Conservation (phyloP, 2,797 vertebrate genomes). For the Toxotes lorentzi region DNA sequence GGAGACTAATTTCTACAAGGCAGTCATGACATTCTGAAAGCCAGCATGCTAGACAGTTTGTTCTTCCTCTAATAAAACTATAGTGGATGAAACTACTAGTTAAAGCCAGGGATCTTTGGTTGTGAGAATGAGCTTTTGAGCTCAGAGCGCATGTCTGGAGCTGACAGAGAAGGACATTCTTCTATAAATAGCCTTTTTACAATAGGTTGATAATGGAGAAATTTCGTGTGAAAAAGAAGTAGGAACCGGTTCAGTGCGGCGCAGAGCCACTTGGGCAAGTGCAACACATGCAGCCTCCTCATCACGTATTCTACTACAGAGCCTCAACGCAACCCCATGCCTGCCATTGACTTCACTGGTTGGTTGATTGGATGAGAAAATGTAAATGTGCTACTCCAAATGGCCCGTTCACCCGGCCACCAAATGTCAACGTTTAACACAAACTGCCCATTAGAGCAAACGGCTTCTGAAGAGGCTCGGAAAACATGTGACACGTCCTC, state of each 20-base stretch:
- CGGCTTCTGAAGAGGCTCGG: not conserved
- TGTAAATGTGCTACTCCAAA: slow-evolving; percentile 51
- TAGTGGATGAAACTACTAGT: slow-evolving; percentile 4
- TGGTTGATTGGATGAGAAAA: slow-evolving; percentile 53
- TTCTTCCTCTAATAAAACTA: slow-evolving; percentile 7
- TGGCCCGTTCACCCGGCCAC: slow-evolving; percentile 50
- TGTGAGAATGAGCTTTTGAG: slow-evolving; percentile 10
- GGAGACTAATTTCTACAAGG: slow-evolving; percentile 34
- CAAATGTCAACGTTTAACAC: slow-evolving; percentile 22
- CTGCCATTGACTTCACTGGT: slow-evolving; percentile 54
- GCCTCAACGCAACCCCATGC: slow-evolving; percentile 53
- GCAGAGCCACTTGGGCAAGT: slow-evolving; percentile 27
- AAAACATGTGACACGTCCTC: not conserved
- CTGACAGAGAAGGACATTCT: slow-evolving; percentile 18
- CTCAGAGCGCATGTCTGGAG: slow-evolving; percentile 41
- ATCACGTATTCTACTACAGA: slow-evolving; percentile 74
- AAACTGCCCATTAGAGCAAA: not conserved
- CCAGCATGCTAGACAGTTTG: slow-evolving; percentile 34
- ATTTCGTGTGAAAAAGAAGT: slow-evolving; percentile 21
- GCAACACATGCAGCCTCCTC: slow-evolving; percentile 73
- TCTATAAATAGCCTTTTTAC: slow-evolving; percentile 59
- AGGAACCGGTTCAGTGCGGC: slow-evolving; percentile 19
- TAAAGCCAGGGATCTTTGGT: not conserved
- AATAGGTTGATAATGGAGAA: slow-evolving; percentile 31
- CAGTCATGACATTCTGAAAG: slow-evolving; percentile 66